phyloP scores from a whole-genome alignment of 2,888 invertebrate species.

The Pharmacophagus antenor region DNA sequence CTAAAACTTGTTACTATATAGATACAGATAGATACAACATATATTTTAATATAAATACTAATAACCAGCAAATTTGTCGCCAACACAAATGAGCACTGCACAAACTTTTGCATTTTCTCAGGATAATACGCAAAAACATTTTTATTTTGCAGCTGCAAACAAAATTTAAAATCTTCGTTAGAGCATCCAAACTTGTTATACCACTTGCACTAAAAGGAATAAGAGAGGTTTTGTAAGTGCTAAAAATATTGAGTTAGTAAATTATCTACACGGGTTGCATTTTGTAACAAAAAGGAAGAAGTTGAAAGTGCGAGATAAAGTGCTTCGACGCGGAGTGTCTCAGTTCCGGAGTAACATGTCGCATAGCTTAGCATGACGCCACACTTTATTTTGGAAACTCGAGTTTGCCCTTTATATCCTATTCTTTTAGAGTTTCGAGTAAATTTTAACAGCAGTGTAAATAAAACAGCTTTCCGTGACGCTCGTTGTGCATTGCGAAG shows the following conservation, averaged over 20 bases:
- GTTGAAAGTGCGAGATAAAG: slow-evolving; percentile 32
- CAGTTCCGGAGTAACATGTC: slow-evolving; percentile 31
- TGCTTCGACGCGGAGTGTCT: slow-evolving; percentile 31
- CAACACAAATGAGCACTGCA: not conserved
- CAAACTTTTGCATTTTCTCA: slow-evolving; percentile 6
- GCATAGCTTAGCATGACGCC: slow-evolving; percentile 32
- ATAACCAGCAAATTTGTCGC: not conserved
- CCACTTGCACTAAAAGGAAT: slow-evolving; percentile 23
- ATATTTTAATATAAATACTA: not conserved
- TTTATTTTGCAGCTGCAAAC: slow-evolving; percentile 6
- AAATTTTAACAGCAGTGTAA: slow-evolving; percentile 30
- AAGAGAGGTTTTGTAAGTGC: slow-evolving; percentile 24
- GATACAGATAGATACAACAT: not conserved
- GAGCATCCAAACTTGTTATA: slow-evolving; percentile 9
- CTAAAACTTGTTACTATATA: not conserved
- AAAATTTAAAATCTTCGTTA: slow-evolving; percentile 17
- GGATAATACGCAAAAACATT: slow-evolving; percentile 5
- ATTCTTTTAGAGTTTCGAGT: slow-evolving; percentile 29
- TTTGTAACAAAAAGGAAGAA: slow-evolving; percentile 31
- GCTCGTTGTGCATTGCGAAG: slow-evolving; percentile 21
- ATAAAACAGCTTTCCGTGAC: slow-evolving; percentile 28
- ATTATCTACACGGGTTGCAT: slow-evolving; percentile 31
- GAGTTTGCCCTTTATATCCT: slow-evolving; percentile 30
- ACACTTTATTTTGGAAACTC: slow-evolving; percentile 30
- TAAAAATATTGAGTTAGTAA: slow-evolving; percentile 32